Percentiles rank a stretch among this genome's conserved stretches.
Evolutionary conservation across 2,113 vertebrate species (phyloP).

Genomic region (Glaucomys volans): DNA sequence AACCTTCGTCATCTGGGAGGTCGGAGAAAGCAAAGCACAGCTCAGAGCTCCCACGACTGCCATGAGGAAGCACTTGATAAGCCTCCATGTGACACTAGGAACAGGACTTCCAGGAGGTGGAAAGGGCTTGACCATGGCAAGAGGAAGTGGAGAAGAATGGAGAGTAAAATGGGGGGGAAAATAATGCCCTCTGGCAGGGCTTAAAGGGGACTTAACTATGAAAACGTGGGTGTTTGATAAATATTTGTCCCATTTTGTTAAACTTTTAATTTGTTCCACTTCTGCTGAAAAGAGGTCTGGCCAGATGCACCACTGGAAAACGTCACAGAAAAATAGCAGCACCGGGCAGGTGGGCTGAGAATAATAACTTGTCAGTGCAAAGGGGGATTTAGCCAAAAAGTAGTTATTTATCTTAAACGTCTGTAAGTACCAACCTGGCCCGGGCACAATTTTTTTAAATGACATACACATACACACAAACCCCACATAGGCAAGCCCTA

Average conservation of each 20-base stretch:
- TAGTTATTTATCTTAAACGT: conserved; percentile 51
- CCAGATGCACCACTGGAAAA: conserved; percentile 7
- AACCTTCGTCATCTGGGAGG: neutral
- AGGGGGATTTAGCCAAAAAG: neutral
- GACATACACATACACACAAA: neutral
- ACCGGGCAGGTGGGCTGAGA: neutral
- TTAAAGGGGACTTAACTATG: neutral
- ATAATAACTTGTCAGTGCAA: neutral
- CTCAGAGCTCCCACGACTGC: neutral
- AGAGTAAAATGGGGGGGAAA: neutral
- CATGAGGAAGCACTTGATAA: neutral
- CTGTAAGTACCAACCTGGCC: conserved; percentile 22
- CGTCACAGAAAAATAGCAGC: neutral
- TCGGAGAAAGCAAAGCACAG: neutral
- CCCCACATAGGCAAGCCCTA: conserved; percentile 27
- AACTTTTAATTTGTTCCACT: conserved; percentile 50
- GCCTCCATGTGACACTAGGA: neutral
- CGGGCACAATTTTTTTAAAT: conserved; percentile 57
- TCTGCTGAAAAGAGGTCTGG: neutral
- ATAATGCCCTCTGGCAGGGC: neutral
- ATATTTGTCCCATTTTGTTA: conserved; percentile 51
- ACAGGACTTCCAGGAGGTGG: neutral
- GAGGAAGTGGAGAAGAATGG: neutral
- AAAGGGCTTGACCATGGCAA: neutral
- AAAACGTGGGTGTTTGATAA: conserved; percentile 43